Percentiles rank a stretch among this genome's conserved stretches.
phyloP scores from a whole-genome alignment of 35 echinoderm and acorn worm genomes.

The Lytechinus pictus region DNA sequence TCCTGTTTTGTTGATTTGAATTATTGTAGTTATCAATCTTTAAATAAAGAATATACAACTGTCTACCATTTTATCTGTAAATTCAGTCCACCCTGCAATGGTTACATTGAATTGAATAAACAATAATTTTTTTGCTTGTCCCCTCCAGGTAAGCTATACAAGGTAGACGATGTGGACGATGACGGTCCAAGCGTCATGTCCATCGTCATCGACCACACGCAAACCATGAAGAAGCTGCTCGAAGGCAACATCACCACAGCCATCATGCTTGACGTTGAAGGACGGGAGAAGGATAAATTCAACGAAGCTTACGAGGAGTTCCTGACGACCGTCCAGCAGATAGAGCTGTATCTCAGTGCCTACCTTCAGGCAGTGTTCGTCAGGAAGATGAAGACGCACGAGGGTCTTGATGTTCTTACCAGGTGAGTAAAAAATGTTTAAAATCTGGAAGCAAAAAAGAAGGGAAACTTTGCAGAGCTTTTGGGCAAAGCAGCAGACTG shows the following conservation, averaged over 20 bases:
- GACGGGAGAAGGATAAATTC: conserved; percentile 82
- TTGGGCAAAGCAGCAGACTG: too few species aligned
- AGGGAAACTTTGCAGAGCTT: too few species aligned
- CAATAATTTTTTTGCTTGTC: too few species aligned
- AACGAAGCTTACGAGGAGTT: conserved; percentile 85
- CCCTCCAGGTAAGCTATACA: conserved; percentile 83
- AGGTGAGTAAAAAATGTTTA: conserved; percentile 70
- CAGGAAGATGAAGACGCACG: conserved; percentile 91
- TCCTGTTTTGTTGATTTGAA: too few species aligned
- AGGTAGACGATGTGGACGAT: conserved; percentile 55
- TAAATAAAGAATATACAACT: too few species aligned
- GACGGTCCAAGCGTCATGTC: conserved; percentile 91
- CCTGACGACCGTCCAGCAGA: conserved; percentile 80
- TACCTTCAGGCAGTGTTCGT: conserved; percentile 95
- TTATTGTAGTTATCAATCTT: too few species aligned
- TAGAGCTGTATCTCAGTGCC: conserved; percentile 86
- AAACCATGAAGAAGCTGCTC: conserved; percentile 81
- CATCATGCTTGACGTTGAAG: conserved; percentile 94
- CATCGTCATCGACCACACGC: conserved; percentile 85
- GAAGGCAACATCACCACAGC: conserved; percentile 79
- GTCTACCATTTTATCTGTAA: too few species aligned
- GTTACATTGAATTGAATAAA: too few species aligned
- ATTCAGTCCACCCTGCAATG: too few species aligned
- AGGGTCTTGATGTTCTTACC: conserved; percentile 79
- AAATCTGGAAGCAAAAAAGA: too few species aligned